Base-by-base conservation (phyloP, 2,888 invertebrate genomes). In the Gryllus longicercus region DNA sequence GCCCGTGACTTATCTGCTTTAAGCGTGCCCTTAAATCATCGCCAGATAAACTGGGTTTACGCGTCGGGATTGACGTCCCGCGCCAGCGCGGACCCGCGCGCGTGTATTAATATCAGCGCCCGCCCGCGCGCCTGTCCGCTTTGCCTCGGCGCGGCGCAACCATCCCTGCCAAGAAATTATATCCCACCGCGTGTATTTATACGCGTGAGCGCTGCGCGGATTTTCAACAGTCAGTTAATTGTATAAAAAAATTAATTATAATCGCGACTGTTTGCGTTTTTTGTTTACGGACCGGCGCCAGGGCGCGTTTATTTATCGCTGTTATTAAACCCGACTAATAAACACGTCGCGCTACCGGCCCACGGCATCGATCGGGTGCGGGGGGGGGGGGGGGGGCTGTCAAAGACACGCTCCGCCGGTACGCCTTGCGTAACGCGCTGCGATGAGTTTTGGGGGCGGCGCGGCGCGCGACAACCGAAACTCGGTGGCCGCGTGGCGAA, bases 1-100 rank as follows among this genome's bases (percentile, higher is more conserved):
- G 38, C 38, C 38, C 63, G 63, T 63, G 63, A 63, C 63, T 63
- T 63, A 63, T 63, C 63, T 63, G n/a, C 63, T 63, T 63, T 63
- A 16, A 63, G 16, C 63, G 63, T n/a, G 14, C 63, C 63, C 63
- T 63, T 63, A 63, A 63, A 63, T 63, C 63, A 63, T n/a, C 14
- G n/a, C 63, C n/a, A 14, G 16, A 63, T 63, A 63, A 18, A 14
- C 63, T n/a, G 3, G 63, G 63, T 63, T 63, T 63, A 63, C 63
- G 14, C 63, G 14, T 14, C 63, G n/a, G 63, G 63, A 63, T 63
- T 63, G 63, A 63, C 63, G 63, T n/a, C 38, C 38, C 38, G 38
- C 38, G 38, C 38, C 8, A 38, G 38, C 38, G 38, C 8, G 38
- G 8, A 8, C 16, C 63, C 63, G 16, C 63, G 63, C 14, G 63